These are phyloP conservation scores for Neocloeon triangulifer DNA, from an alignment of 1,140 invertebrate genomes.

Conservation along the genomic window DNA sequence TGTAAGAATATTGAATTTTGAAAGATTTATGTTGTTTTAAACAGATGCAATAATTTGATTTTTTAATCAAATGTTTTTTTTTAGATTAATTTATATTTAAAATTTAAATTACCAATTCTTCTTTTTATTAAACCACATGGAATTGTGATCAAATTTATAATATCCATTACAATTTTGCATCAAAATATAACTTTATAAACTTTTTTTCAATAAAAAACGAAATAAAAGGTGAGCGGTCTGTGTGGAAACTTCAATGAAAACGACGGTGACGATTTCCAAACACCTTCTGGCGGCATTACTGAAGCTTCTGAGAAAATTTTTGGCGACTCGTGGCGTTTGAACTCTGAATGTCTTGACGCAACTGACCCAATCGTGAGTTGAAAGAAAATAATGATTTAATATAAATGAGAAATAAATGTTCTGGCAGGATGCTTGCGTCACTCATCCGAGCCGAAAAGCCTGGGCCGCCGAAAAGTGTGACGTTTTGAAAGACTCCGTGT, in stretches of 20 bases:
- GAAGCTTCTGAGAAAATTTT: conserved; percentile 52
- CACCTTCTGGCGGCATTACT: conserved; percentile 43
- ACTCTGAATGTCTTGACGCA: conserved; percentile 41
- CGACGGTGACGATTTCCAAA: conserved; percentile 57
- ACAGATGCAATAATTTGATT: neutral
- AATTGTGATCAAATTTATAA: too few species aligned
- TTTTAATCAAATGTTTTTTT: neutral
- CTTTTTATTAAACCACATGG: too few species aligned
- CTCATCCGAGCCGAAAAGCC: conserved; percentile 44
- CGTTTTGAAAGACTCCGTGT: conserved; percentile 43
- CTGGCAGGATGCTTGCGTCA: conserved; percentile 38
- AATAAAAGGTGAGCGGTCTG: conserved; percentile 60
- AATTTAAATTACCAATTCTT: too few species aligned
- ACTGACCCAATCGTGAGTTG: conserved; percentile 17
- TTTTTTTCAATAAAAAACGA: too few species aligned
- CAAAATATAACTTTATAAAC: too few species aligned
- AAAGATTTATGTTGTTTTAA: conserved; percentile 1
- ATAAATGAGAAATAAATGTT: too few species aligned
- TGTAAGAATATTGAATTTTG: conserved; percentile 14
- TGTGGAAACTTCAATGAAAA: conserved; percentile 83
- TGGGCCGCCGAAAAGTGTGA: conserved; percentile 58
- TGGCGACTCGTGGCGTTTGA: conserved; percentile 69
- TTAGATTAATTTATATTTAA: conserved; percentile 4
- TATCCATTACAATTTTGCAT: too few species aligned
- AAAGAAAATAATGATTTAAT: conserved; percentile 4